Base-by-base conservation (phyloP, 2,888 invertebrate genomes). In the Syritta pipiens region DNA sequence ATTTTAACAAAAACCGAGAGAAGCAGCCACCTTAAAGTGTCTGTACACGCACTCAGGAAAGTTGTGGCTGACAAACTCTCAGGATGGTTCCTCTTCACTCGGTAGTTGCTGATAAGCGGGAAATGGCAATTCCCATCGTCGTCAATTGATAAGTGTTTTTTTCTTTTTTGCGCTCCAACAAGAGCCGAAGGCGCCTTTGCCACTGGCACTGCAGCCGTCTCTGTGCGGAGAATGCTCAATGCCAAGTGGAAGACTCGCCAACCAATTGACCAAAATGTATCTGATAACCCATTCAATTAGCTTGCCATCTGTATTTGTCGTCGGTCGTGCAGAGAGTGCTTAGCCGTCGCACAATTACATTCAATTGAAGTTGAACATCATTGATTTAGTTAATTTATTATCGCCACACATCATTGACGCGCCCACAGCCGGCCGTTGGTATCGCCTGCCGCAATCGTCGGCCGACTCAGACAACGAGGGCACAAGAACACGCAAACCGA, bases 221-320 rank as follows among this genome's bases (percentile, higher is more conserved):
- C 49, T 20, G 44, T 51, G 12, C 14, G 22, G 22, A 28, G 44
- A 49, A 40, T 48, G 22, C 22, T 59, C 59, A 68, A 59, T 67
- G 71, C 53, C 55, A 71, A 72, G 51, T n/a, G n/a, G n/a, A n/a
- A 72, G 48, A 55, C 65, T 65, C 71, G 53, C 53, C 72, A 67
- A 48, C 28, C 32, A 60, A 67, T 60, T 77, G 72, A 72, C 72
- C 72, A 72, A 67, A 72, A 72, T 60, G 53, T 60, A 67, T 60
- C 72, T 48, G 72, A 53, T 60, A 67, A 67, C 77, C 60, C 72
- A 30, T 77, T 53, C 77, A 77, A 77, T 77, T 77, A 77, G 53
- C 12, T 63, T 46, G 12, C 60, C 37, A 60, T 42, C 19, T 67
- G 49, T 44, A 51, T 32, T 10, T 44, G 42, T 65, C 48, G 48